Evolutionary conservation across 2,888 invertebrate species (phyloP), one percentile per base, ranked within the genome.

Genomic region (Caenorhabditis sp.): DNA sequence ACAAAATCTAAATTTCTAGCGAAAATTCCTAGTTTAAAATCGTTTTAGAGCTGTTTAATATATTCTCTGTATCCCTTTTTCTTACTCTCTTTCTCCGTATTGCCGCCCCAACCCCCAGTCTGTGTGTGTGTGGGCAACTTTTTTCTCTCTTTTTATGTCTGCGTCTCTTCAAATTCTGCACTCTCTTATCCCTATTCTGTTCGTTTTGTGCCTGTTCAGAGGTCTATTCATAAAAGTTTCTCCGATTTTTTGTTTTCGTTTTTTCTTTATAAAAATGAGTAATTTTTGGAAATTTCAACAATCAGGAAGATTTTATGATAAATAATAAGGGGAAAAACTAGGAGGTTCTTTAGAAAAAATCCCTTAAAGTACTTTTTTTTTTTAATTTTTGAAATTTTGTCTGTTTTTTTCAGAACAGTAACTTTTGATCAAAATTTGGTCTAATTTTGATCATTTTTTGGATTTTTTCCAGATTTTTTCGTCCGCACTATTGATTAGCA

Each of bases 131-230:
- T 14, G 44, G 14, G n/a, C n/a, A n/a, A n/a, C n/a, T n/a, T n/a
- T n/a, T n/a, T n/a, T n/a, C n/a, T 44, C n/a, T 51, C 49, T 64
- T 28, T 63, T 19, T 58, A 8, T 58, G 35, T 35, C 58, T 58
- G 58, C 31, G 31, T 35, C 58, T 58, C 58, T n/a, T 14, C 35
- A 4, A 56, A 16, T 5, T 14, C n/a, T 16, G 16, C 28, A 56
- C 56, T 56, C 26, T 56, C 56, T 28, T n/a, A 4, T 31, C 19
- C 3, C 7, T 24, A 8, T 22, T 0, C 7, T 24, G 7, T 6
- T 24, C 8, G 2, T 31, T 31, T 7, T n/a, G 1, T n/a, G 31
- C 4, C 8, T 28, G 10, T 28, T 56, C 44, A 16, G n/a, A 44
- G 8, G 14, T 38, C 6, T 38, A 38, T 54, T 10, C 24, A 0